These are phyloP conservation scores for Halichoeres trimaculatus DNA, from an alignment of 2,113 vertebrate genomes.

Conservation along the genomic window DNA sequence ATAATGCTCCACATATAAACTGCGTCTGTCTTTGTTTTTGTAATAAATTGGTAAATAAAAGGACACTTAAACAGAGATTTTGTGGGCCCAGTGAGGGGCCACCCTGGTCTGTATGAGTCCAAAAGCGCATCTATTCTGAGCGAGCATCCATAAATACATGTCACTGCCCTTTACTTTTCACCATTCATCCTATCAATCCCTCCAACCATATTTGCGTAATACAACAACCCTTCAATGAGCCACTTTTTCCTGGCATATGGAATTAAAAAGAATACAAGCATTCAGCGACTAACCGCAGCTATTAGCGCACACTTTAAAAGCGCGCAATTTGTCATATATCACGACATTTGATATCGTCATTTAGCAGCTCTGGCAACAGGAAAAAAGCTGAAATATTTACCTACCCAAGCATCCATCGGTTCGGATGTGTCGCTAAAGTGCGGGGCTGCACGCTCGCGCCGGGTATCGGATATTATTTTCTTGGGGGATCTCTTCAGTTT, in stretches of 20 bases:
- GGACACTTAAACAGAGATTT: slow-evolving; percentile 63
- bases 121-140: slow-evolving; percentile 84
- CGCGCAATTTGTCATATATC: slow-evolving; percentile 93
- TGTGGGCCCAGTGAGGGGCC: slow-evolving; percentile 80
- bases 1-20: background rate
- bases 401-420: slow-evolving; percentile 91
- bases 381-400: slow-evolving; percentile 94
- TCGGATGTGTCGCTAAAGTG: slow-evolving; percentile 86
- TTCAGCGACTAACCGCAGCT: slow-evolving; percentile 78
- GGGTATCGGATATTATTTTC: slow-evolving; percentile 95
- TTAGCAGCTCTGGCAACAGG: slow-evolving; percentile 89
- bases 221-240: background rate
- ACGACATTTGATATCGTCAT: slow-evolving; percentile 93
- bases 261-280: slow-evolving; percentile 76
- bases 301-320: slow-evolving; percentile 88
- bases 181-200: slow-evolving; percentile 41
- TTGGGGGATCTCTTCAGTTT: slow-evolving; percentile 99
- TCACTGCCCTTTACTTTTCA: slow-evolving; percentile 55
- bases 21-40: background rate
- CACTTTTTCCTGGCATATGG: slow-evolving; percentile 11
- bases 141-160: slow-evolving; percentile 70
- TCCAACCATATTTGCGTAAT: slow-evolving; percentile 17
- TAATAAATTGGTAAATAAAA: slow-evolving; percentile 6
- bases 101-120: slow-evolving; percentile 77
- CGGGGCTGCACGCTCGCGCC: slow-evolving; percentile 86